phyloP scores from a whole-genome alignment of 1,140 invertebrate genomes.

The Atta texana region DNA sequence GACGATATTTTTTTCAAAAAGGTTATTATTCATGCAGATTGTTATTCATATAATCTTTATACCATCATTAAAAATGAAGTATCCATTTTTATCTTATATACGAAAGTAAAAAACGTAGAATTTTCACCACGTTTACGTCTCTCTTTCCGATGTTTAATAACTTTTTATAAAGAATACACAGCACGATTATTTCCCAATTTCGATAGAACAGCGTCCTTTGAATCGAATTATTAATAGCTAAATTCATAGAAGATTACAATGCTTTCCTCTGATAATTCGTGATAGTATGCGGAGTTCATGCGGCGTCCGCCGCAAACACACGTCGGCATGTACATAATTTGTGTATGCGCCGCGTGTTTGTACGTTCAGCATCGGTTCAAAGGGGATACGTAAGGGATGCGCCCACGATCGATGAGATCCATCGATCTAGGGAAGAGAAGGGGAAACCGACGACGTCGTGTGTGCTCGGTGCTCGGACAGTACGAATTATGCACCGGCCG shows the following conservation, averaged over 20 bases:
- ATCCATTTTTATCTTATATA: neutral
- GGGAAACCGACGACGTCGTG: neutral
- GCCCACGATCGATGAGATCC: conserved; percentile 56
- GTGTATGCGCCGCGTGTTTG: conserved; percentile 27
- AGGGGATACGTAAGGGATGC: neutral
- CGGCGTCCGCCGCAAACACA: conserved; percentile 17
- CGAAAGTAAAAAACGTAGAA: neutral
- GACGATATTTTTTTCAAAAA: conserved; percentile 1
- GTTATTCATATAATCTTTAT: neutral
- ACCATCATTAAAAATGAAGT: neutral
- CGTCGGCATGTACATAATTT: conserved; percentile 56
- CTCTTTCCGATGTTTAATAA: neutral
- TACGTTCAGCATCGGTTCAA: conserved; percentile 28
- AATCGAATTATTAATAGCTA: neutral
- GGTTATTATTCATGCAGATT: neutral
- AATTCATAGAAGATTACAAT: neutral
- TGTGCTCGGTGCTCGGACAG: conserved; percentile 62
- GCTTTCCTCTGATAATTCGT: conserved; percentile 12
- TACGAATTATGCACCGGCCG: conserved; percentile 79
- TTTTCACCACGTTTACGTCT: neutral
- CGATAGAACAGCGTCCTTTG: neutral
- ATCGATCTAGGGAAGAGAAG: conserved; percentile 61
- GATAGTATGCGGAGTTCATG: conserved; percentile 9
- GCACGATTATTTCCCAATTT: neutral
- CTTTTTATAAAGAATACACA: neutral